Evolutionary conservation across 2,797 vertebrate species (phyloP).

Genomic region (Hydrolagus colliei): DNA sequence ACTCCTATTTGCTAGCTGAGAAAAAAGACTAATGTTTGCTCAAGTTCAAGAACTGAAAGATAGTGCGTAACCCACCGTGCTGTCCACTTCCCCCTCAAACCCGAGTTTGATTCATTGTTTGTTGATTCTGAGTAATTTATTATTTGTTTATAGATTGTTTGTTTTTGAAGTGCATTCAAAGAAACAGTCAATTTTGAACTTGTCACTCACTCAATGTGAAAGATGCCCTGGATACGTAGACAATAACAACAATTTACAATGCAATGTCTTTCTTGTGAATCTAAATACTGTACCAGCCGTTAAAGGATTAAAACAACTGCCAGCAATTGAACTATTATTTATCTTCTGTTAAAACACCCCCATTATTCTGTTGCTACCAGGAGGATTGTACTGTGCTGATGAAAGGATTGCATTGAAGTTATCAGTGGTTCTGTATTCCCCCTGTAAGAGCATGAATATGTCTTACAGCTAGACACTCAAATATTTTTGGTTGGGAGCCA

Average conservation of each 20-base stretch:
- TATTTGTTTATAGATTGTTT: background rate
- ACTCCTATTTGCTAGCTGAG: background rate
- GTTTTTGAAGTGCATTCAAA: background rate
- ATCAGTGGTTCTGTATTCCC: background rate
- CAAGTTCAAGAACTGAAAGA: background rate
- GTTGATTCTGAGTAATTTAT: background rate
- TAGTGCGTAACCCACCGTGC: slow-evolving; percentile 16
- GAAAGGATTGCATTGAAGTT: background rate
- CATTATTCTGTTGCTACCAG: background rate
- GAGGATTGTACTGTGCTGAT: background rate
- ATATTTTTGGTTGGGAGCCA: background rate
- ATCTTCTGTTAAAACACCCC: background rate
- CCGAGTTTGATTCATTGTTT: background rate
- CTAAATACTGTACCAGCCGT: background rate
- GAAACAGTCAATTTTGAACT: background rate
- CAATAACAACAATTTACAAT: background rate
- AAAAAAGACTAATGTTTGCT: background rate
- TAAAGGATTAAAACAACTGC: background rate
- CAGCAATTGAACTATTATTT: background rate
- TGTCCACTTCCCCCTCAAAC: background rate
- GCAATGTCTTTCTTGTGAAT: background rate
- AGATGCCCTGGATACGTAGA: background rate
- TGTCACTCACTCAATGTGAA: slow-evolving; percentile 1
- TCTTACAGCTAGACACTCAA: background rate
- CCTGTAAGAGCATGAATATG: background rate